A percentile compares a stretch with the other conserved stretches of the same genome.
These are phyloP conservation scores for Calidris pygmaea DNA, from an alignment of 2,113 vertebrate genomes.

Conservation along the genomic window DNA sequence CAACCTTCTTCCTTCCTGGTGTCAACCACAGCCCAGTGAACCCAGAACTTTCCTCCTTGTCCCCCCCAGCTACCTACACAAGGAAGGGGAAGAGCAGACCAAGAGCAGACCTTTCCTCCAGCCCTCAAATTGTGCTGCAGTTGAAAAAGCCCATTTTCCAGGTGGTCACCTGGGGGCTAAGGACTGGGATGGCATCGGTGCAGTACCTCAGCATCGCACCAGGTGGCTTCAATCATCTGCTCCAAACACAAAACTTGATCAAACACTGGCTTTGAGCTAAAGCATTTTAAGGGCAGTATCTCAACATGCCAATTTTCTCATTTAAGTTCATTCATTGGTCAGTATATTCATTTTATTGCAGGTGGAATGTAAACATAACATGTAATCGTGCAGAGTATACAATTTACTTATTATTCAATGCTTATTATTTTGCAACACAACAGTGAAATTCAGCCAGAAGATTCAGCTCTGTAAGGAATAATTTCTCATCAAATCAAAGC, in stretches of 20 bases:
- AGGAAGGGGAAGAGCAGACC: neutral
- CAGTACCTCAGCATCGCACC: neutral
- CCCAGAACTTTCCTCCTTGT: neutral
- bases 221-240: neutral
- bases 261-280: too few relatives aligned
- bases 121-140: neutral
- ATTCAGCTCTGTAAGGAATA: neutral
- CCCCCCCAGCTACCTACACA: neutral
- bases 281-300: neutral
- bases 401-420: neutral
- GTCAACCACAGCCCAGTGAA: neutral
- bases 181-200: accelerated
- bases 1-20: neutral
- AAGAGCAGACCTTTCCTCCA: accelerated
- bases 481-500: neutral
- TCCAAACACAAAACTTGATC: neutral
- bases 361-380: neutral
- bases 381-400: neutral
- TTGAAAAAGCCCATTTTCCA: accelerated
- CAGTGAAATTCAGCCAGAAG: neutral
- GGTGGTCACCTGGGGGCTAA: neutral
- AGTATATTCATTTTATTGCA: neutral
- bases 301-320: neutral
- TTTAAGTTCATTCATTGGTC: neutral
- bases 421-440: accelerated